phyloP scores from a whole-genome alignment of 2,888 invertebrate species.

The Cephus spinipes region DNA sequence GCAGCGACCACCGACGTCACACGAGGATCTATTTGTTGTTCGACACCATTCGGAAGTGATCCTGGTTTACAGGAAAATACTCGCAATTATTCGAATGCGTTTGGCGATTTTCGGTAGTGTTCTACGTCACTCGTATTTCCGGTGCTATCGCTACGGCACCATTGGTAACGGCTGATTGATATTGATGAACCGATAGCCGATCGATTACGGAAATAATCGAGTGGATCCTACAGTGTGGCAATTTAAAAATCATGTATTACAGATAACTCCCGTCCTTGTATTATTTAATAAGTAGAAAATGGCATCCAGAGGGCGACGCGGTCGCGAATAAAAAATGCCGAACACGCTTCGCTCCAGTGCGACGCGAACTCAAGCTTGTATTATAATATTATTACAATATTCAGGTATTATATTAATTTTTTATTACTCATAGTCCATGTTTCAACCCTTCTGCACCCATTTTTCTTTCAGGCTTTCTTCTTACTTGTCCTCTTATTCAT shows the following conservation, averaged over 20 bases:
- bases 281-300: neutral
- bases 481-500: neutral
- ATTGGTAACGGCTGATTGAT: neutral
- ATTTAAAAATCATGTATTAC: neutral
- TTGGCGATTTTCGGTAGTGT: neutral
- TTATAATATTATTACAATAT: conserved; percentile 27
- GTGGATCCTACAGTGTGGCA: neutral
- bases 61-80: neutral
- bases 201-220: neutral
- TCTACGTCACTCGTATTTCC: neutral
- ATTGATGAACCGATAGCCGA: neutral
- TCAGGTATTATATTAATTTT: conserved; percentile 34
- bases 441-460: neutral
- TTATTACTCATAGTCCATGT: conserved; percentile 25
- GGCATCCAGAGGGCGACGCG: neutral
- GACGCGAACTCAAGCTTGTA: neutral
- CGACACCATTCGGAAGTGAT: neutral
- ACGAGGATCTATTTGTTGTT: neutral
- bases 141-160: neutral
- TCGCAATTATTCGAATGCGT: no score
- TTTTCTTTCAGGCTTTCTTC: neutral
- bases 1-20: neutral
- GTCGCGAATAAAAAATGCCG: neutral
- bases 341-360: neutral
- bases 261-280: neutral